These are phyloP conservation scores for Nomada lathburiana DNA, from an alignment of 2,888 invertebrate genomes.

Conservation along the genomic window DNA sequence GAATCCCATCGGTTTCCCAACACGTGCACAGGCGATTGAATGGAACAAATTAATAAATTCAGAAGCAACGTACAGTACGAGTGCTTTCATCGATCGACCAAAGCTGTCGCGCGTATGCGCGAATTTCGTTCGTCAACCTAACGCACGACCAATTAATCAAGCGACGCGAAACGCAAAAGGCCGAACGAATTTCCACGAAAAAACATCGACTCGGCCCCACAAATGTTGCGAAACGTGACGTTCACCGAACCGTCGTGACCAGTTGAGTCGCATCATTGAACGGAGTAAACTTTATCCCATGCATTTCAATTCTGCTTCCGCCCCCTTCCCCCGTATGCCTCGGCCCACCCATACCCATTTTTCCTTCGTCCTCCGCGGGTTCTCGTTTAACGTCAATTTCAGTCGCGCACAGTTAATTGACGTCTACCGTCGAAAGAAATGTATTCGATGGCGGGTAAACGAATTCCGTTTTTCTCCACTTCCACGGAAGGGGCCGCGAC, in stretches of 20 bases:
- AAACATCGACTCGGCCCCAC: slow-evolving; percentile 39
- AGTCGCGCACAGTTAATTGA: slow-evolving; percentile 70
- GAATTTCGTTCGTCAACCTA: slow-evolving; percentile 17
- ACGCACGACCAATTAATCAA: slow-evolving; percentile 59
- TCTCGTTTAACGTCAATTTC: slow-evolving; percentile 69
- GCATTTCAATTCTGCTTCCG: slow-evolving; percentile 28
- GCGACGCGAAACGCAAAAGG: slow-evolving; percentile 59
- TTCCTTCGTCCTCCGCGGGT: slow-evolving; percentile 38
- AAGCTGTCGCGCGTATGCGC: background rate
- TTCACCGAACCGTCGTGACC: slow-evolving; percentile 62
- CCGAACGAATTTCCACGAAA: slow-evolving; percentile 45
- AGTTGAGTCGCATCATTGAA: slow-evolving; percentile 71
- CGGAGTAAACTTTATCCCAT: slow-evolving; percentile 64
- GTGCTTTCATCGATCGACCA: slow-evolving; percentile 14
- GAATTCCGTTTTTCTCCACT: slow-evolving; percentile 63
- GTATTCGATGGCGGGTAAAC: slow-evolving; percentile 69
- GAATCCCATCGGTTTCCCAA: too few relatives aligned
- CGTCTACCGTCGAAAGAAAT: slow-evolving; percentile 71
- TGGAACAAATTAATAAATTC: too few relatives aligned
- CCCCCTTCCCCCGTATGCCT: background rate
- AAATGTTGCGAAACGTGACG: slow-evolving; percentile 65
- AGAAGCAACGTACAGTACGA: background rate
- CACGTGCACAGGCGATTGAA: too few relatives aligned
- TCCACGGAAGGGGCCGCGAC: slow-evolving; percentile 25
- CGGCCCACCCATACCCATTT: slow-evolving; percentile 1